These are phyloP conservation scores for Imbricaverruca yamaguchii DNA, from an alignment of 2,888 invertebrate species.

Conservation along the genomic window DNA sequence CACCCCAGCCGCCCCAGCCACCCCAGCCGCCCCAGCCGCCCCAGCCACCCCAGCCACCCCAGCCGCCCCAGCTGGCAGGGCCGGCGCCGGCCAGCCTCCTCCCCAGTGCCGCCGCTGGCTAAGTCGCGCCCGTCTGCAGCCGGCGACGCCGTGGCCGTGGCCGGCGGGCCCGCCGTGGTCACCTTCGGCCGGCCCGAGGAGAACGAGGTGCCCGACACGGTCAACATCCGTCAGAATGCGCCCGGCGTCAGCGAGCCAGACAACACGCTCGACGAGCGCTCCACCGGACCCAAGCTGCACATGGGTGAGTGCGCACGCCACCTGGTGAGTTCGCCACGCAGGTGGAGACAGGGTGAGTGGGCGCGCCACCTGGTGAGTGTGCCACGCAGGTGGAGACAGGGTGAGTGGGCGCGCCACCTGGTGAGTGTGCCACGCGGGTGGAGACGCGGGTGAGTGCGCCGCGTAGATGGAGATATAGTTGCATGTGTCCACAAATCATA, in stretches of 20 bases:
- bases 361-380: no score
- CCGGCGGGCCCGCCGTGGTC: not conserved
- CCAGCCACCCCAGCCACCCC: not conserved
- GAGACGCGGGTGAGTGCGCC: constrained; percentile 17
- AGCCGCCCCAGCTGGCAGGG: not conserved
- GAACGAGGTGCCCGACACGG: constrained; percentile 56
- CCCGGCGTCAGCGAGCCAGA: constrained; percentile 24
- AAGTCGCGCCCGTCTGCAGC: not conserved
- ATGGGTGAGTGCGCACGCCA: not conserved
- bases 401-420: not conserved
- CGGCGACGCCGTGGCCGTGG: not conserved
- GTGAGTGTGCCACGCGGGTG: no score
- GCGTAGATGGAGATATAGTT: no score
- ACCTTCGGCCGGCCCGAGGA: constrained; percentile 44
- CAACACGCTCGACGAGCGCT: constrained; percentile 19
- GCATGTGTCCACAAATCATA: no score
- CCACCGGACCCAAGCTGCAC: constrained; percentile 6
- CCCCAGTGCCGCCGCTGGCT: not conserved
- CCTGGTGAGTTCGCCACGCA: no score
- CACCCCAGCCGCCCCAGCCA: not conserved
- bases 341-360: constrained; percentile 3
- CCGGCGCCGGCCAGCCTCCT: not conserved
- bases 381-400: not conserved
- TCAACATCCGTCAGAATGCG: constrained; percentile 35
- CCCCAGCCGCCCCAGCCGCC: not conserved